Conservation (phyloP, 1,140 invertebrate genomes). For the honey bee (Apis mellifera) region Amel_HAv3.1 CM009935.2:11384501-11385000, state of each 20-base stretch:
- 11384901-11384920: conserved; percentile 60
- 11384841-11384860: conserved; percentile 74
- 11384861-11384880: conserved; percentile 61
- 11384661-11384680: neutral
- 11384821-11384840: conserved; percentile 68
- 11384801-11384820: conserved; percentile 68
- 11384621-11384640: neutral
- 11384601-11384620: neutral
- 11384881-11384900: conserved; percentile 60
- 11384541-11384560: neutral
- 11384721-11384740: conserved; percentile 56
- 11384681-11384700: neutral
- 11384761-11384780: conserved; percentile 70
- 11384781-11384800: conserved; percentile 60
- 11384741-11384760: conserved; percentile 63
- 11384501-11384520: neutral
- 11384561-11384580: neutral
- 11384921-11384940: conserved; percentile 59
- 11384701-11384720: conserved; percentile 29
- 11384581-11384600: neutral
- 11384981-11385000: conserved; percentile 58
- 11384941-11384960: conserved; percentile 59
- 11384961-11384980: conserved; percentile 69
- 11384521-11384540: neutral
- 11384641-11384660: neutral